These are phyloP conservation scores for Trichonephila clavata DNA, from an alignment of 1,140 invertebrate species.

Conservation along the genomic window DNA sequence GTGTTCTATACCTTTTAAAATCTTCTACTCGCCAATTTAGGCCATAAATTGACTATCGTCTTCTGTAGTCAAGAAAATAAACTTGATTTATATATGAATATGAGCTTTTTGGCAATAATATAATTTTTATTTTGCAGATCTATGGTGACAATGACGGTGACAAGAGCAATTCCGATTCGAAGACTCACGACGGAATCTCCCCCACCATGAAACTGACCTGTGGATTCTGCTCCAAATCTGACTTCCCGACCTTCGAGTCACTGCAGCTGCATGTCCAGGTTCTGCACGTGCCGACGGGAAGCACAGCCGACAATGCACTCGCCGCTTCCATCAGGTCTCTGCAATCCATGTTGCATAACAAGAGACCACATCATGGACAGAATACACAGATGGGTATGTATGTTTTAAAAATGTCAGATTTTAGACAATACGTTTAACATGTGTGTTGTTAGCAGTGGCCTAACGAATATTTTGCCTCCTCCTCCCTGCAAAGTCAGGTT, in stretches of 20 bases:
- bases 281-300: slow-evolving; percentile 84
- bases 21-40: too few relatives aligned
- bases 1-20: too few relatives aligned
- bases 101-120: not conserved
- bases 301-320: not conserved
- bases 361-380: not conserved
- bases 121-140: not conserved
- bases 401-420: not conserved
- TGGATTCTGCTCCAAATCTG: slow-evolving; percentile 90
- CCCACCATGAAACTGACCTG: slow-evolving; percentile 77
- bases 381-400: slow-evolving; percentile 21
- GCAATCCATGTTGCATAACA: slow-evolving; percentile 38
- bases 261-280: slow-evolving; percentile 92
- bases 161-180: not conserved
- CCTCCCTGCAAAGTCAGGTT: too few relatives aligned
- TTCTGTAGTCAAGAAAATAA: not conserved
- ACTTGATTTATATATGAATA: not conserved
- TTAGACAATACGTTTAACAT: not conserved
- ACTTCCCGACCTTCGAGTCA: slow-evolving; percentile 89
- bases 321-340: slow-evolving; percentile 57
- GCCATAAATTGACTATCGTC: too few relatives aligned
- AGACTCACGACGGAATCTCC: not conserved
- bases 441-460: too few relatives aligned
- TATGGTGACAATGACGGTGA: not conserved
- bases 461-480: too few relatives aligned